Base-by-base conservation (phyloP, 2,113 vertebrate species). In the Mus spicilegus region DNA sequence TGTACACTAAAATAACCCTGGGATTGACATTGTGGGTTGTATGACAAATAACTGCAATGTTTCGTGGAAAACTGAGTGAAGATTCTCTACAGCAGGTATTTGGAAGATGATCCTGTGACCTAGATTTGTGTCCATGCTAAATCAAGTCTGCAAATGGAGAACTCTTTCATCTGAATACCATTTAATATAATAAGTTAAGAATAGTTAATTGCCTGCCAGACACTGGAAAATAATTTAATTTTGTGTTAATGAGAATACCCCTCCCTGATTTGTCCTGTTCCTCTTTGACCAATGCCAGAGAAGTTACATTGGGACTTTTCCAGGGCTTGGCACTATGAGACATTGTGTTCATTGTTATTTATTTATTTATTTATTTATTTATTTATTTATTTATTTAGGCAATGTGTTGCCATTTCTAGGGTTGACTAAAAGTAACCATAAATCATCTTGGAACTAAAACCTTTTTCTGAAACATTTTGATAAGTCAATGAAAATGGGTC, bases 151-250 rank as follows among this genome's bases (percentile, higher is more conserved):
- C 80, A 93, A 91, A 88, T 67, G n/a, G 65, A 46, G 61, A 86
- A 86, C 94, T 93, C 61, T 95, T 30, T 97, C 77, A 97, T 86
- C 80, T 96, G 69, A 95, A 28, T 72, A 61, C 7, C 97, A 97
- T 96, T 96, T 96, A 97, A 92, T 96, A 97, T 97, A 98, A 98
- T 63, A 94, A 69, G 97, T 96, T 86, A 97, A 85, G 46, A 96
- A 97, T 97, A 96, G 39, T 75, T 95, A 96, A 94, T 96, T 54
- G 2, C 36, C 24, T 97, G 61, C 42, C 93, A 98, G 95, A 67
- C 97, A 65, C 81, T 75, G 11, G 87, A 78, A 97, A 97, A 51
- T 80, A 98, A 96, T 49, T 97, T 98, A 97, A 98, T 98, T 98
- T 98, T 97, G 67, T 96, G 97, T 98, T 97, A 98, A 97, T 96